These are phyloP conservation scores for Varanus salvator DNA, from an alignment of 2,113 vertebrate species.

Conservation along the genomic window DNA sequence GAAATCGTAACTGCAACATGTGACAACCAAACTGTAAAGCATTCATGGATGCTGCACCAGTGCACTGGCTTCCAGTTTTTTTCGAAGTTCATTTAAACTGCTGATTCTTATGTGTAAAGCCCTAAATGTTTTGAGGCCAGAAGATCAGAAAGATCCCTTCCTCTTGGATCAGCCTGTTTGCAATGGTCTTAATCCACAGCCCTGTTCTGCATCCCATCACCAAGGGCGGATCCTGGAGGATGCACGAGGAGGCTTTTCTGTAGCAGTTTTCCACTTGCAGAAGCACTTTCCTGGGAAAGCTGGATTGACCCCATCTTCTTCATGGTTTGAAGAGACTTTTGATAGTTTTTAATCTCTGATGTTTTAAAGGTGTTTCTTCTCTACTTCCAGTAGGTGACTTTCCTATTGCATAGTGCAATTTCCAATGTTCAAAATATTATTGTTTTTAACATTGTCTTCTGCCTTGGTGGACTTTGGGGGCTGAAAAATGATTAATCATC, in stretches of 20 bases:
- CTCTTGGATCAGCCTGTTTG: not conserved
- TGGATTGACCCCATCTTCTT: not conserved
- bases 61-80: not conserved
- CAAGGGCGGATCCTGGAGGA: not conserved
- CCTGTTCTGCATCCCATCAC: not conserved
- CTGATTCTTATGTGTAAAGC: not conserved
- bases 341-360: not conserved
- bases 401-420: too few relatives aligned
- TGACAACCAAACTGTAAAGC: too few relatives aligned
- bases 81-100: not conserved
- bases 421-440: too few relatives aligned
- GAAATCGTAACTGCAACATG: too few relatives aligned
- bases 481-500: not conserved
- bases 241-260: not conserved
- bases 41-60: not conserved
- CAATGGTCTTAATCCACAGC: not conserved
- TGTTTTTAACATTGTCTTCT: too few relatives aligned
- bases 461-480: not conserved
- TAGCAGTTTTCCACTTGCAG: not conserved
- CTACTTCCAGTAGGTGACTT: not conserved
- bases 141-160: not conserved
- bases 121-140: not conserved
- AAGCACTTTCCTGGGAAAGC: not conserved
- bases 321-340: too few relatives aligned
- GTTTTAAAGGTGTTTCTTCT: not conserved